Base-by-base conservation (phyloP, 1,140 invertebrate genomes). In the Microplitis demolitor region DNA sequence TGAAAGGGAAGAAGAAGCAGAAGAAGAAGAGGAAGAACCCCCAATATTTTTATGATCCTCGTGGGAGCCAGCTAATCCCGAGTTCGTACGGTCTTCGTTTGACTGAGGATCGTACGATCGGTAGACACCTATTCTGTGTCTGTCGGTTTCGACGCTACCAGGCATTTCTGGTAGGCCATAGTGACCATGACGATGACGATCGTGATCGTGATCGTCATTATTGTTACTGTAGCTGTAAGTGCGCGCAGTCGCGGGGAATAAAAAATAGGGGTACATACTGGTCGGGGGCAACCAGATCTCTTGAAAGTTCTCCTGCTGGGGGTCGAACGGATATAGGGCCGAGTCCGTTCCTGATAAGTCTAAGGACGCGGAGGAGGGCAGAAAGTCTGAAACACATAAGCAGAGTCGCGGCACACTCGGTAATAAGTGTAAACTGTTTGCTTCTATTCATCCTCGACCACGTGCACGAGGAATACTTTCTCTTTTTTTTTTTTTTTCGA, bases 341-440 rank as follows among this genome's bases (percentile, higher is more conserved):
- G 88, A 88, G 76, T 89, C 88, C 79, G 88, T 88, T 81, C 87
- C 88, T 78, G 88, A 87, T 79, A 88, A 84, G 79, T 89, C 88
- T 84, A 88, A 78, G 79, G 85, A 83, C 83, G 83, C 84, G 82
- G 81, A 83, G 56, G 83, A 82, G 82, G 88, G 87, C 82, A 87
- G 85, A 83, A 85, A 81, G 84, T 89, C 89, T 90, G 89, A 89
- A 89, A 89, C 87, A 89, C 86, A 89, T 80, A 87, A 87, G 80
- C 80, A 86, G 78, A 85, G 79, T 78, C 79, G 80, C 78, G 80
- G 83, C 79, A 74, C 78, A 79, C 74, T 80, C 77, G 78, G 81
- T 85, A 78, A 78, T 34, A 39, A 24, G 62, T 31, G n/a, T 35
- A 56, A 63, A 34, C 39, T 72, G 56, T 61, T 51, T 60, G 56